phyloP scores from a whole-genome alignment of 2,797 vertebrate genomes.

The Pangasius djambal region DNA sequence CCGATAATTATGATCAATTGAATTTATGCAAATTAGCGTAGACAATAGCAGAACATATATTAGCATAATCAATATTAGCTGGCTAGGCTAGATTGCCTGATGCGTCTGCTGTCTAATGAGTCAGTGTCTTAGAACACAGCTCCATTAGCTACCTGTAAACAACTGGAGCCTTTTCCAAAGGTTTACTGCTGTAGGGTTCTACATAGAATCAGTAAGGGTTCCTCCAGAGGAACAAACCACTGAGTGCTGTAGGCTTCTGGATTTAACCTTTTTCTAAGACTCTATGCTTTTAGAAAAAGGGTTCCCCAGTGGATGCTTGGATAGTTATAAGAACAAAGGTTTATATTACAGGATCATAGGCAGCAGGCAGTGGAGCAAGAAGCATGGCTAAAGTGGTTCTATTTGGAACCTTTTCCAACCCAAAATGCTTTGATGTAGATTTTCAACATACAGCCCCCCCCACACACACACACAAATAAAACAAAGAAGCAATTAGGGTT shows the following conservation, averaged over 20 bases:
- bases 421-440: constrained; percentile 53
- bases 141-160: not conserved
- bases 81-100: not conserved
- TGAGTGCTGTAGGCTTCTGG: too few species aligned
- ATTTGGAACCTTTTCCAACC: constrained; percentile 5
- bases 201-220: not conserved
- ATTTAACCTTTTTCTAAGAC: not conserved
- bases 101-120: not conserved
- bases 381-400: constrained; percentile 61
- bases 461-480: not conserved
- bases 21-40: not conserved
- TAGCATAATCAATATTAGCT: not conserved
- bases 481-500: not conserved
- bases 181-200: not conserved
- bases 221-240: not conserved
- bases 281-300: not conserved
- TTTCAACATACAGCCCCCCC: not conserved
- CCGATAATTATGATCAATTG: not conserved
- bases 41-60: not conserved
- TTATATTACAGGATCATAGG: constrained; percentile 79
- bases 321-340: constrained; percentile 56
- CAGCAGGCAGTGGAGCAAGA: constrained; percentile 72
- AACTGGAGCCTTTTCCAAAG: not conserved
- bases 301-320: not conserved
- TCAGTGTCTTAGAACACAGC: not conserved